Percentiles rank a stretch among this genome's conserved stretches.
These are phyloP conservation scores for Kryptolebias marmoratus DNA, from an alignment of 2,113 vertebrate genomes.

Conservation along the genomic window DNA sequence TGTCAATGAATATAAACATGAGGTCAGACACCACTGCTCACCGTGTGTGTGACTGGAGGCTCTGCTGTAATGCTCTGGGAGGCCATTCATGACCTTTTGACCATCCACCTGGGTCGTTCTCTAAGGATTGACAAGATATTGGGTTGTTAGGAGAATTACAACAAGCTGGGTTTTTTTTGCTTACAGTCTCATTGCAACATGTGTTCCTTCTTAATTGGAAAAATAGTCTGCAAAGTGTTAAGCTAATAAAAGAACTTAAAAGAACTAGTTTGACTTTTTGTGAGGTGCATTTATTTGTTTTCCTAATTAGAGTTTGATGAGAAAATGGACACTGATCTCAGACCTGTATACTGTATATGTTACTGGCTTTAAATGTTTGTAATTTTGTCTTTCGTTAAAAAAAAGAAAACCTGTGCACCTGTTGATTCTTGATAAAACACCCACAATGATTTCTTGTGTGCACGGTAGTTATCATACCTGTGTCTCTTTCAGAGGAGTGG, in stretches of 20 bases:
- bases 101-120: conserved; percentile 22
- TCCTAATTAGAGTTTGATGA: not conserved
- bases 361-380: not conserved
- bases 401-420: too few species aligned
- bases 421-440: too few species aligned
- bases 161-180: not conserved
- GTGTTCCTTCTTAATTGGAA: not conserved
- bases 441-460: not conserved
- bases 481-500: conserved; percentile 22
- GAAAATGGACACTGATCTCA: not conserved
- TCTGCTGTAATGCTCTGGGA: conserved; percentile 34
- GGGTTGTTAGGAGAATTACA: conserved; percentile 1
- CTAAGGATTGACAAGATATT: conserved; percentile 43
- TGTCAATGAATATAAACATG: conserved; percentile 22
- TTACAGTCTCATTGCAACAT: not conserved
- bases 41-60: conserved; percentile 34
- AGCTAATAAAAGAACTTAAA: not conserved
- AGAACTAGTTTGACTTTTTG: not conserved
- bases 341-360: not conserved
- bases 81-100: conserved; percentile 45
- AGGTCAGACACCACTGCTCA: conserved; percentile 50
- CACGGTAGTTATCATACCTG: conserved; percentile 49
- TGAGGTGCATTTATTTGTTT: not conserved
- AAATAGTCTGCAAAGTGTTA: not conserved
- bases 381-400: not conserved